A percentile compares a stretch with the other conserved stretches of the same genome.
Conservation (phyloP, 2,888 invertebrate species). For the Augochlorella aurata region DNA sequence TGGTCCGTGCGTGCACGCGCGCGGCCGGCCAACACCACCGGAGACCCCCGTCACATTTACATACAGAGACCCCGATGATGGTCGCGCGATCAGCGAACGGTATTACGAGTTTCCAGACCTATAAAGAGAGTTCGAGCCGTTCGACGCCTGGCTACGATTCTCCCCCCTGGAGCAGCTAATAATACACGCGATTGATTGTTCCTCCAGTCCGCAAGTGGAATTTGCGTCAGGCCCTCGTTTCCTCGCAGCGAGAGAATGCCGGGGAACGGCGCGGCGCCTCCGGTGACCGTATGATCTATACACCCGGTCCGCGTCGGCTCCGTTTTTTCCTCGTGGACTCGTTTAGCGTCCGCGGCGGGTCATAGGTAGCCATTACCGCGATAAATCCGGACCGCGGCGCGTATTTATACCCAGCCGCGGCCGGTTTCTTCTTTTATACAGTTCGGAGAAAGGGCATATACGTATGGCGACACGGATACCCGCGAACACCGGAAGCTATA, state of each 20-base stretch:
- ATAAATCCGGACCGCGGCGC: constrained; percentile 14
- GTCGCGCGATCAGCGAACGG: constrained; percentile 13
- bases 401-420: constrained; percentile 29
- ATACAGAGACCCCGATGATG: constrained; percentile 6
- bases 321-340: background rate
- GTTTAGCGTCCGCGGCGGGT: constrained; percentile 3
- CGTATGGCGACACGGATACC: constrained; percentile 27
- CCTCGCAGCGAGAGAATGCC: background rate
- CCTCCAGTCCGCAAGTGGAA: background rate
- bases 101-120: background rate
- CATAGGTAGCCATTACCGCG: constrained; percentile 17
- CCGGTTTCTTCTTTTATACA: constrained; percentile 27
- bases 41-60: constrained; percentile 49
- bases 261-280: background rate
- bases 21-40: background rate
- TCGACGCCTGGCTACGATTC: background rate
- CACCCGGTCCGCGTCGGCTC: background rate
- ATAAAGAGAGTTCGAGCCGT: background rate
- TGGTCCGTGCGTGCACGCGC: constrained; percentile 2
- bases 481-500: constrained; percentile 15
- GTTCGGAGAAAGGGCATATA: constrained; percentile 29
- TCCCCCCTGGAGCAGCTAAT: background rate
- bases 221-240: constrained; percentile 1
- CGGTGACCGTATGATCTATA: background rate
- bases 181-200: constrained; percentile 2